Conservation (phyloP, 2,888 invertebrate genomes). For the Mechanitis mazaeus region DNA sequence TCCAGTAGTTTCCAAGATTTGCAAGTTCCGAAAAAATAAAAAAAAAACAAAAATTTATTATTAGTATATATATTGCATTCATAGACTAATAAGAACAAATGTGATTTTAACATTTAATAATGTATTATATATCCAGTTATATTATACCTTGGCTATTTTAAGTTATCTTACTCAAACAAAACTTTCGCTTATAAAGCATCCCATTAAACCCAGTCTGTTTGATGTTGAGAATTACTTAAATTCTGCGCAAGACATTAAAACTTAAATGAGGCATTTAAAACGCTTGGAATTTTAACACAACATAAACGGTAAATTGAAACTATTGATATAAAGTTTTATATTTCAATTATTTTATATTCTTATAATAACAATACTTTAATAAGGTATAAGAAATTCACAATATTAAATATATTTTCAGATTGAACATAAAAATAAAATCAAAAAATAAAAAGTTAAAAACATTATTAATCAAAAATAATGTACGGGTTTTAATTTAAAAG, state of each 20-base stretch:
- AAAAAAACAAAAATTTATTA: neutral
- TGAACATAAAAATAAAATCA: no score
- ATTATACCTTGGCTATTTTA: slow-evolving; percentile 24
- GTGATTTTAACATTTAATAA: neutral
- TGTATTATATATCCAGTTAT: slow-evolving; percentile 10
- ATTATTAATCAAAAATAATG: no score
- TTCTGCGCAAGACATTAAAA: slow-evolving; percentile 24
- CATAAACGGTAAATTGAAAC: slow-evolving; percentile 1
- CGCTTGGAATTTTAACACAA: slow-evolving; percentile 20
- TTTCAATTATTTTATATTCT: no score
- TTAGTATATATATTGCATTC: no score
- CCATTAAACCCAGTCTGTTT: slow-evolving; percentile 22
- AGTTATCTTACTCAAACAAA: slow-evolving; percentile 24
- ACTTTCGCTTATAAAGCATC: slow-evolving; percentile 27
- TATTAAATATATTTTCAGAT: no score
- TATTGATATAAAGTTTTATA: neutral
- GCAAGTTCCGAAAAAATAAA: no score
- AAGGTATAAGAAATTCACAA: no score
- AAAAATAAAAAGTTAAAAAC: no score
- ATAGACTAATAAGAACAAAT: neutral
- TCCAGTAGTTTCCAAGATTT: no score
- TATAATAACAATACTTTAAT: no score
- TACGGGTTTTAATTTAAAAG: no score
- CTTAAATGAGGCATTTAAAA: slow-evolving; percentile 18
- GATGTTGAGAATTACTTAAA: slow-evolving; percentile 22